Evolutionary conservation across 2,888 invertebrate species (phyloP).

Genomic region (Brachyopa scutellaris): DNA sequence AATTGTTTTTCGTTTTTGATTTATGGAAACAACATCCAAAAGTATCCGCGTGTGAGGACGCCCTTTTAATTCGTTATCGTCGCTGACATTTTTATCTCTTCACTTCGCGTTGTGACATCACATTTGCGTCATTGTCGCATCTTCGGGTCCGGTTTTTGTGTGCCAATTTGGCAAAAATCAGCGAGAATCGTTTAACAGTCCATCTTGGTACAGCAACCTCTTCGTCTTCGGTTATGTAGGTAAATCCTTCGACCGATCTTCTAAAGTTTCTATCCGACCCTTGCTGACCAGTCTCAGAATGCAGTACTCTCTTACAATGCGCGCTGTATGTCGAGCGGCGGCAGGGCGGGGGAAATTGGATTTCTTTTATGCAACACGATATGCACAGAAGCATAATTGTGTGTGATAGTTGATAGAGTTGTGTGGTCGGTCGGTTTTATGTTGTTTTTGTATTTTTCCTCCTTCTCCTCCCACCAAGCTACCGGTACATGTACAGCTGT

Average conservation of each 20-base stretch:
- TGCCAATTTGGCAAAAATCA: slow-evolving; percentile 28
- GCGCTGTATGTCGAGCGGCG: slow-evolving; percentile 28
- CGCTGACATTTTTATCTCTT: slow-evolving; percentile 10
- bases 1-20: not conserved
- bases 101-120: slow-evolving; percentile 42
- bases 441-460: slow-evolving; percentile 6
- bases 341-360: slow-evolving; percentile 30
- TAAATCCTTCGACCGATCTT: slow-evolving; percentile 20
- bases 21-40: not conserved
- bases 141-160: slow-evolving; percentile 35
- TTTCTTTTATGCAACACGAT: slow-evolving; percentile 68
- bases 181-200: slow-evolving; percentile 6
- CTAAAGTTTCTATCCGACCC: slow-evolving; percentile 10
- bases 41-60: slow-evolving; percentile 6
- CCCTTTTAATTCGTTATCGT: slow-evolving; percentile 14
- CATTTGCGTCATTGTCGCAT: slow-evolving; percentile 29
- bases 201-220: slow-evolving; percentile 18
- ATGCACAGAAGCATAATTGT: slow-evolving; percentile 51
- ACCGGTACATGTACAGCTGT: slow-evolving; percentile 46
- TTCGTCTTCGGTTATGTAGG: slow-evolving; percentile 43
- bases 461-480: slow-evolving; percentile 25
- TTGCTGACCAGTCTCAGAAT: slow-evolving; percentile 1
- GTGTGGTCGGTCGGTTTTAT: slow-evolving; percentile 57
- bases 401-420: slow-evolving; percentile 34
- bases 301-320: slow-evolving; percentile 23